Base-by-base conservation (phyloP, 2,797 vertebrate genomes). In the Tragelaphus oryx region DNA sequence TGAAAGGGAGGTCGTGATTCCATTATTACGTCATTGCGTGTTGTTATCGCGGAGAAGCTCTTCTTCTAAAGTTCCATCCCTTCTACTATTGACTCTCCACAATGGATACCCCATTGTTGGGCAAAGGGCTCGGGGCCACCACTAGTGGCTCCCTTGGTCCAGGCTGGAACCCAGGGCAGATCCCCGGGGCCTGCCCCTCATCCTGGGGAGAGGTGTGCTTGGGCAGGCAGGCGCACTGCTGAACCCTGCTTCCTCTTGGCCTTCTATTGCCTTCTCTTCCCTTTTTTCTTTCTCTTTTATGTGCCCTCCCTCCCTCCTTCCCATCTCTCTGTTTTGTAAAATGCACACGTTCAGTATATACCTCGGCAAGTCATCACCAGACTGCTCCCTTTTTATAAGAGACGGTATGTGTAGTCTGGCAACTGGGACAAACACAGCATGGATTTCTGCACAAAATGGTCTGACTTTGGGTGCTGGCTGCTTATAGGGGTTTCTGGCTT, bases 201-300 rank as follows among this genome's bases (percentile, higher is more conserved):
- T 59, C 68, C 80, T 2, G 30, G 12, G 50, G 44, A 85, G 54
- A 68, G 33, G 5, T n/a, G 68, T 46, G 59, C 11, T 57, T 26
- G 75, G 48, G 7, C 1, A 18, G n/a, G 18, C 44, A 30, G 46
- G 18, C 44, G 33, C 13, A 0, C 59, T 8, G 12, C 1, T 24
- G 50, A 28, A 17, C 28, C 9, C 44, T 6, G 0, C 4, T 12
- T 60, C 10, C 8, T 14, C 1, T 14, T 11, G 0, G 0, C 6
- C 20, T 5, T 30, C n/a, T 14, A 6, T 79, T 20, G 6, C 0
- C 0, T 91, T 78, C 14, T 52, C 7, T 1, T 75, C 26, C 94
- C n/a, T 85, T 37, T 71, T 18, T 55, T 8, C 12, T 33, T 55
- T 74, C 10, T 33, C 71, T 5, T 14, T 0, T 1, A 14, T 46